Percentiles rank a stretch among this genome's conserved stretches.
Evolutionary conservation across 2,797 vertebrate genomes (phyloP).

Genomic region (Chloroceryle inda): DNA sequence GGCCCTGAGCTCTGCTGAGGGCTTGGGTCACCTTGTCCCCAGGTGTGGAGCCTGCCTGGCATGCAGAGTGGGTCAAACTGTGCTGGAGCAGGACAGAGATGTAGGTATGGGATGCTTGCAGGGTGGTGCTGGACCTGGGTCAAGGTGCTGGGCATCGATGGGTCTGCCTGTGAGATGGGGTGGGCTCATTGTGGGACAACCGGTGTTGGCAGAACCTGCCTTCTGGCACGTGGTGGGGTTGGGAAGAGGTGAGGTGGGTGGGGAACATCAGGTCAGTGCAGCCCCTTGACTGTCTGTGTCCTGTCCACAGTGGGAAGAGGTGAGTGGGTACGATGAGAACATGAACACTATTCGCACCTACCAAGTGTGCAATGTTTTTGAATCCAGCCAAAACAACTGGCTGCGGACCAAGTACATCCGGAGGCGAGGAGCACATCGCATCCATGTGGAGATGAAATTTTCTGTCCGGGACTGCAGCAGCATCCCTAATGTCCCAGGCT

Average conservation of each 20-base stretch:
- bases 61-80: neutral
- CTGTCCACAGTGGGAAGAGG: constrained; percentile 92
- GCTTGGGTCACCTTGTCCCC: neutral
- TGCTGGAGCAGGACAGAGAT: neutral
- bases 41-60: fast-evolving
- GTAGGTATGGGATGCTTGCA: neutral
- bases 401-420: constrained; percentile 93
- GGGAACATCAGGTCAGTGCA: fast-evolving
- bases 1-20: neutral
- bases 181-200: neutral
- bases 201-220: neutral
- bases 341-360: constrained; percentile 98
- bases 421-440: constrained; percentile 90
- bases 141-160: fast-evolving
- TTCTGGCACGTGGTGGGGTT: fast-evolving
- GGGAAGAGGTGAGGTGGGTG: neutral
- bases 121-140: neutral
- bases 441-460: constrained; percentile 98
- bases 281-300: constrained; percentile 38
- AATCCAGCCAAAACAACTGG: constrained; percentile 97
- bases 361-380: constrained; percentile 97
- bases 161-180: too few relatives aligned
- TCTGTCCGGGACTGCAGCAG: constrained; percentile 96
- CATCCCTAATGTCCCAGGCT: constrained; percentile 94
- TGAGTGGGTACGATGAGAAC: constrained; percentile 96